Evolutionary conservation across 2,113 vertebrate genomes (phyloP), one percentile per base, ranked within the genome.

Genomic region (Caranx ignobilis): DNA sequence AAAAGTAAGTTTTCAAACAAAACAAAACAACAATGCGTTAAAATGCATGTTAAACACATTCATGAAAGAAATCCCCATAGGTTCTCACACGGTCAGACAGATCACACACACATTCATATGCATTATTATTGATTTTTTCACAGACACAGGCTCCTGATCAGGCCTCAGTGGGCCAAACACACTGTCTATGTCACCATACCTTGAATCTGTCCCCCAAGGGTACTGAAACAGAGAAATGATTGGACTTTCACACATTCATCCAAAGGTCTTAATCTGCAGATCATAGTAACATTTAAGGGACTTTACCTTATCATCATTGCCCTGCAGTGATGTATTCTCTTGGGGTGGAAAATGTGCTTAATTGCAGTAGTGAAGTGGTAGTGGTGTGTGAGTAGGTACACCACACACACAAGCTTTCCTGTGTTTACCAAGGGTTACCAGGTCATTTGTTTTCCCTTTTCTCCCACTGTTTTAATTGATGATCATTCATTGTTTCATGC

Each of bases 401-500:
- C 35, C 35, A 8, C 16, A 15, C 32, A 37, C 18, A 2, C 10
- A 75, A 56, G 61, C 73, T 63, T 83, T 72, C 57, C 18, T 13
- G 81, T n/a, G 75, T 75, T 75, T 86, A 73, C 72, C 35, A 5
- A 59, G 57, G 89, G 67, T 92, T 86, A 75, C 82, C 0, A 7
- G 47, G 87, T 89, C 83, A 85, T 93, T 85, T 87, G 79, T 91
- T 91, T 89, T 82, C 71, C 60, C 63, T 56, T 67, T 86, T 54
- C 57, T 43, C 77, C 63, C 26, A 2, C 62, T 2, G 63, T 70
- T 91, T 91, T 93, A 93, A 94, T 91, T 88, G 90, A 93, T 88
- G 91, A 92, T 91, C 84, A 89, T 87, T 91, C 89, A 88, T 90
- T 90, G 88, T 91, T 92, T 89, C 60, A 70, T 32, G 55, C 77